Percentiles rank a stretch among this genome's conserved stretches.
Evolutionary conservation across 2,888 invertebrate genomes (phyloP).

Genomic region (Pterostichus niger): DNA sequence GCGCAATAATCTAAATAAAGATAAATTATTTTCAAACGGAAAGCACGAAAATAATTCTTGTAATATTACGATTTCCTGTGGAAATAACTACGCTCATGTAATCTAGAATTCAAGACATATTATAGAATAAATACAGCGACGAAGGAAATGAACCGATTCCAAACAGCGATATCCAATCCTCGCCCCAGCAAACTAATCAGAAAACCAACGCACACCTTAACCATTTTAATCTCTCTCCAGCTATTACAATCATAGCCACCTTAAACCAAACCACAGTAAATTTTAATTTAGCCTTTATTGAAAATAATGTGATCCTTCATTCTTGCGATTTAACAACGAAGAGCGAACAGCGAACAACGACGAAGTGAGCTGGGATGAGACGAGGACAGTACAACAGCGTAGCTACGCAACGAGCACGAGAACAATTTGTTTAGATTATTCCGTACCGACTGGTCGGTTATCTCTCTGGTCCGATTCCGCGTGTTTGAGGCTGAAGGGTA

Average conservation of each 20-base stretch:
- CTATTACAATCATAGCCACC: slow-evolving; percentile 18
- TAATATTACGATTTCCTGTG: too few relatives aligned
- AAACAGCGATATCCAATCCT: not conserved
- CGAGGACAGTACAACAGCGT: slow-evolving; percentile 4
- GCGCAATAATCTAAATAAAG: too few relatives aligned
- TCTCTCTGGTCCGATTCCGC: too few relatives aligned
- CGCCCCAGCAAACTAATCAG: not conserved
- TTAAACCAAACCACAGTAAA: slow-evolving; percentile 36
- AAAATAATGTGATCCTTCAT: slow-evolving; percentile 55
- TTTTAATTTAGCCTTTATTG: slow-evolving; percentile 48
- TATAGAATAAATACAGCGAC: not conserved
- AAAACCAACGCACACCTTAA: slow-evolving; percentile 27
- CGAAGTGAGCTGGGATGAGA: slow-evolving; percentile 10
- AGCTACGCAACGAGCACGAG: slow-evolving; percentile 1
- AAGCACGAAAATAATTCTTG: too few relatives aligned
- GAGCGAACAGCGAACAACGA: not conserved
- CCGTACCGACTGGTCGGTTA: slow-evolving; percentile 11
- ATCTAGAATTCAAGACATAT: not conserved
- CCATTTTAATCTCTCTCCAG: slow-evolving; percentile 13
- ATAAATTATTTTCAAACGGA: too few relatives aligned
- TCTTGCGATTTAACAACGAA: slow-evolving; percentile 16
- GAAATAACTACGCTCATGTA: not conserved
- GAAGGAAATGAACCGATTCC: slow-evolving; percentile 1
- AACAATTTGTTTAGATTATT: slow-evolving; percentile 58
- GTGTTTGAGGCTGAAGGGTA: too few relatives aligned